phyloP scores from a whole-genome alignment of 2,888 invertebrate genomes.

The Mesodorylaimus sp. region DNA sequence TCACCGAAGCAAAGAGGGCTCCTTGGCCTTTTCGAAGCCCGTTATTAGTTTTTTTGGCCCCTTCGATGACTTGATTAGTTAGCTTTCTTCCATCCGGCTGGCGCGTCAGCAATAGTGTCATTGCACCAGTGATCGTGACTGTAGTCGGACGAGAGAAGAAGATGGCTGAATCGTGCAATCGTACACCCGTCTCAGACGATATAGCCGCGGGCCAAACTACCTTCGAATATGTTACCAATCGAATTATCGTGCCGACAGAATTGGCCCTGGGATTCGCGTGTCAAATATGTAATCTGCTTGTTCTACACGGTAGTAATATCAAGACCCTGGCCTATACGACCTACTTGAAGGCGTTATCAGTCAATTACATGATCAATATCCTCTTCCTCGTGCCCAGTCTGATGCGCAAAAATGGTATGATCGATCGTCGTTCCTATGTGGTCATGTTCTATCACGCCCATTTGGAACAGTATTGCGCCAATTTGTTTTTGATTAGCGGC shows the following conservation, averaged over 20 bases:
- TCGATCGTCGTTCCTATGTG: neutral
- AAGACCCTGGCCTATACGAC: slow-evolving; percentile 5
- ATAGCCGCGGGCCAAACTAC: too few species aligned
- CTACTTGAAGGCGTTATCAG: slow-evolving; percentile 6
- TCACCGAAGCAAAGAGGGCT: too few species aligned
- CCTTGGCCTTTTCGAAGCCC: too few species aligned
- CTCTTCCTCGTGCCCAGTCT: slow-evolving; percentile 2
- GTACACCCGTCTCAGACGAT: neutral
- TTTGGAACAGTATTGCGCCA: slow-evolving; percentile 8
- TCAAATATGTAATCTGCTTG: slow-evolving; percentile 6
- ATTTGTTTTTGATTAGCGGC: slow-evolving; percentile 6
- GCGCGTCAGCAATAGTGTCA: neutral
- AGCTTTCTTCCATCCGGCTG: neutral
- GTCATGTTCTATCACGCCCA: slow-evolving; percentile 8
- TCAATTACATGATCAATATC: slow-evolving; percentile 8
- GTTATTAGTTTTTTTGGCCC: too few species aligned
- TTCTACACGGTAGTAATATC: slow-evolving; percentile 7
- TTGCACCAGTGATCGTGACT: neutral
- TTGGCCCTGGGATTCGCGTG: slow-evolving; percentile 1
- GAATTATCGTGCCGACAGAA: slow-evolving; percentile 6
- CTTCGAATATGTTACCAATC: neutral
- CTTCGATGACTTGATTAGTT: neutral
- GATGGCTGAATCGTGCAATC: neutral
- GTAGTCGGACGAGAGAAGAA: neutral
- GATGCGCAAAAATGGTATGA: slow-evolving; percentile 1